Base-by-base conservation (phyloP, 1,140 invertebrate species). In the Dendrolimus kikuchii region DNA sequence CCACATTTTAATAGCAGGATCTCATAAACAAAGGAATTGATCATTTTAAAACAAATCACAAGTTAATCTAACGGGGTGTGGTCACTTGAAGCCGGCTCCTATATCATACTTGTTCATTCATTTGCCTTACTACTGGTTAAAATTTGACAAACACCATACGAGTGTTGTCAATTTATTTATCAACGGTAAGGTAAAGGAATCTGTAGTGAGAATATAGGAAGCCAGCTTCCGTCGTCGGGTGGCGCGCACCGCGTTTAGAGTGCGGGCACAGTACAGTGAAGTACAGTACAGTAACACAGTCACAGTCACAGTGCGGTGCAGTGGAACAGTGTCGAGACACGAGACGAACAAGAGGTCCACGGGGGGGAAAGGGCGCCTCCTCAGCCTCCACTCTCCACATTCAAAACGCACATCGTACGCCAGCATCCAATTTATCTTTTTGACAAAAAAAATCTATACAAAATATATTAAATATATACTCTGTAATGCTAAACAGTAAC, bases 381-480 rank as follows among this genome's bases (percentile, higher is more conserved):
- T 60, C 74, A 77, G 73, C 60, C 73, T 80, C 74, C 78, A 71
- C 76, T 77, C 74, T 69, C 71, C 74, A 68, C 71, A 84, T 72
- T 81, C 73, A 86, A 86, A 84, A 84, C 71, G 71, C 81, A 39
- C 50, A 86, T 75, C 58, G 71, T 84, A 86, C 82, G 79, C 81
- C 82, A 84, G 76, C 79, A 84, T 82, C 80, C 80, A 86, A 86
- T 88, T 88, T 88, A 88, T 87, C 82, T 88, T 86, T 23, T 85
- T 81, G 80, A 86, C 81, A 87, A 87, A 88, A 87, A 23, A 87
- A 81, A 81, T 86, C 86, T 86, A 82, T 88, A 88, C 87, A 88
- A 88, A 88, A 88, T 88, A 87, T 87, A 88, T 86, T 84, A 80
- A 86, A 87, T 86, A 87, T 85, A 87, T 87, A 87, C 82, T 87